Evolutionary conservation across 2,113 vertebrate species (phyloP).

Genomic region (Pantherophis guttatus): DNA sequence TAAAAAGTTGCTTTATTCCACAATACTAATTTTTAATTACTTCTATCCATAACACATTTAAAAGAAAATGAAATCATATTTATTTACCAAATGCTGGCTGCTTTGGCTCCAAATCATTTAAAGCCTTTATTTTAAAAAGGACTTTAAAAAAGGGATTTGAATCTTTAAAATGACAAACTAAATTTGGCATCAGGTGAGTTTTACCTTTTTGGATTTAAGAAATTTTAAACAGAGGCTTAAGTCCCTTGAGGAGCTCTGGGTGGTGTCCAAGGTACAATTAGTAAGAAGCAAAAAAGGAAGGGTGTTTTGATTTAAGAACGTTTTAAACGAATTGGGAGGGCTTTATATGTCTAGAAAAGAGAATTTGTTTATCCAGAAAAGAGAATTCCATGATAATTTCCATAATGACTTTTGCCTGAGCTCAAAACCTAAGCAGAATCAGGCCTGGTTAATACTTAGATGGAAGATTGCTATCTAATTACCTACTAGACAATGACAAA

Average conservation of each 20-base stretch:
- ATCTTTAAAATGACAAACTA: neutral
- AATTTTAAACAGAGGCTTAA: neutral
- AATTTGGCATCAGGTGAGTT: neutral
- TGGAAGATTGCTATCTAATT: neutral
- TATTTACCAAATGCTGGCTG: neutral
- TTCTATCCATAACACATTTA: neutral
- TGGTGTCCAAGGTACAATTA: neutral
- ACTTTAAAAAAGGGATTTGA: neutral
- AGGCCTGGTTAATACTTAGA: neutral
- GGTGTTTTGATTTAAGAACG: neutral
- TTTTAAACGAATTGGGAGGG: neutral
- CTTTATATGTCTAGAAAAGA: neutral
- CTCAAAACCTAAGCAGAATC: neutral
- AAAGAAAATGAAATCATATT: neutral
- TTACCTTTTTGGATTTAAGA: neutral
- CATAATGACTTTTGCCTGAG: neutral
- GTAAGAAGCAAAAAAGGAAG: neutral
- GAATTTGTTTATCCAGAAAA: neutral
- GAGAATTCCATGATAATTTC: neutral
- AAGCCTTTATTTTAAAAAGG: neutral
- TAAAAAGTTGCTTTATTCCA: slow-evolving; percentile 15
- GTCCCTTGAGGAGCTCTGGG: neutral
- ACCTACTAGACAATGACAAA: neutral
- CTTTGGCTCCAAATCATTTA: neutral
- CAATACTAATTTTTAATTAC: slow-evolving; percentile 12